Percentiles rank a stretch among this genome's conserved stretches.
Conservation (phyloP, 2,797 vertebrate genomes). For the Pyrocephalus nanus region DNA sequence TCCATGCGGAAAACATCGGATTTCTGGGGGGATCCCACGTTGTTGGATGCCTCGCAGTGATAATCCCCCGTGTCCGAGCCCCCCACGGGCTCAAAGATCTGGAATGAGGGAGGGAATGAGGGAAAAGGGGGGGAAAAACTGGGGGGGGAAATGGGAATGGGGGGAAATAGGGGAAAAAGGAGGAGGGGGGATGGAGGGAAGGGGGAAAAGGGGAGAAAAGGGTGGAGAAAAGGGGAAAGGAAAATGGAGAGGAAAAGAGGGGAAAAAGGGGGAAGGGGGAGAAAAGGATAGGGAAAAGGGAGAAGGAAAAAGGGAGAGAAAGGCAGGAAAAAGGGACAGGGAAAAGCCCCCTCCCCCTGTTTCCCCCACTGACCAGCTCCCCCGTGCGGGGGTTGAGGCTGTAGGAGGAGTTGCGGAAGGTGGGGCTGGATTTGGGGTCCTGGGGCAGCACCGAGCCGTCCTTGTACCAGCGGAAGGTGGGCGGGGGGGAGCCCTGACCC, state of each 20-base stretch:
- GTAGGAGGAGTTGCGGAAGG: constrained; percentile 85
- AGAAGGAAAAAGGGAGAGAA: no score
- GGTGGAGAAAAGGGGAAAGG: not conserved
- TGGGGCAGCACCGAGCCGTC: constrained; percentile 70
- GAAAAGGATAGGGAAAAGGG: not conserved
- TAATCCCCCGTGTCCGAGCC: constrained; percentile 78
- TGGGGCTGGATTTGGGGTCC: constrained; percentile 73
- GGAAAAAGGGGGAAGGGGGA: no score
- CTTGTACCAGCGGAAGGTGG: constrained; percentile 84
- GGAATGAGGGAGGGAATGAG: not conserved
- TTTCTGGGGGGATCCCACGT: constrained; percentile 63
- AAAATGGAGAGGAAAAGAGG: no score
- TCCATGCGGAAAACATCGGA: constrained; percentile 75
- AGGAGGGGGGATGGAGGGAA: no score
- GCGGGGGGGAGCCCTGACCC: constrained; percentile 76
- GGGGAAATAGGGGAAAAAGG: no score
- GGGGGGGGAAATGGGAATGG: no score
- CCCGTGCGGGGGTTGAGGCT: constrained; percentile 72
- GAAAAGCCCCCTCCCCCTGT: no score
- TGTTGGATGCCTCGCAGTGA: constrained; percentile 82
- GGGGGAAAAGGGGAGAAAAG: no score
- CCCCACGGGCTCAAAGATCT: constrained; percentile 69
- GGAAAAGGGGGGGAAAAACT: not conserved
- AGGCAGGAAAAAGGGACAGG: no score
- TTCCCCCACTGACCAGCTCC: constrained; percentile 78